Conservation (phyloP, 2,113 vertebrate species). For the Eulemur macaco region DNA sequence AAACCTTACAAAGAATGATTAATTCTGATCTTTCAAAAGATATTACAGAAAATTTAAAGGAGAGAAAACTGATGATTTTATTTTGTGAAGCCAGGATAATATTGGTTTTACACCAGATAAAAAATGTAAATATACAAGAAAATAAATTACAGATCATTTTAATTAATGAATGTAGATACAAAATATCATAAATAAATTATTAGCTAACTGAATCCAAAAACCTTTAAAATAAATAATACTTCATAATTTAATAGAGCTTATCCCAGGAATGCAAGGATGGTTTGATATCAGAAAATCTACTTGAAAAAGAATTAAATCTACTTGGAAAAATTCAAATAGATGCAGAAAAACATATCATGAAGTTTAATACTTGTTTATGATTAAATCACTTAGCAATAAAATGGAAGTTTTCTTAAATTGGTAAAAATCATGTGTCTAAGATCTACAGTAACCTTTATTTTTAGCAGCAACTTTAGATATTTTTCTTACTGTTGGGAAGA, state of each 20-base stretch:
- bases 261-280: background rate
- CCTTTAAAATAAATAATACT: background rate
- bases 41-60: background rate
- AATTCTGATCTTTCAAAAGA: background rate
- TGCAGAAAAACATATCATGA: background rate
- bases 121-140: background rate
- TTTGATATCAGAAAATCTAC: background rate
- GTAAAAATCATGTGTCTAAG: background rate
- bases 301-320: background rate
- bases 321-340: background rate
- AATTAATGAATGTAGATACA: background rate
- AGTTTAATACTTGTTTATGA: background rate
- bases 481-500: background rate
- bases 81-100: background rate
- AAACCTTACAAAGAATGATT: background rate
- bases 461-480: background rate
- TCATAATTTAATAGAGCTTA: background rate
- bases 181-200: background rate
- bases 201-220: background rate
- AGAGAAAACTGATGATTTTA: background rate
- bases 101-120: background rate
- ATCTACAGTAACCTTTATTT: background rate
- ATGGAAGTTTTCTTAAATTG: background rate
- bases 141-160: background rate
- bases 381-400: background rate